Evolutionary conservation across 2,797 vertebrate genomes (phyloP), one percentile per base, ranked within the genome.

Genomic region (Spinus pinus): DNA sequence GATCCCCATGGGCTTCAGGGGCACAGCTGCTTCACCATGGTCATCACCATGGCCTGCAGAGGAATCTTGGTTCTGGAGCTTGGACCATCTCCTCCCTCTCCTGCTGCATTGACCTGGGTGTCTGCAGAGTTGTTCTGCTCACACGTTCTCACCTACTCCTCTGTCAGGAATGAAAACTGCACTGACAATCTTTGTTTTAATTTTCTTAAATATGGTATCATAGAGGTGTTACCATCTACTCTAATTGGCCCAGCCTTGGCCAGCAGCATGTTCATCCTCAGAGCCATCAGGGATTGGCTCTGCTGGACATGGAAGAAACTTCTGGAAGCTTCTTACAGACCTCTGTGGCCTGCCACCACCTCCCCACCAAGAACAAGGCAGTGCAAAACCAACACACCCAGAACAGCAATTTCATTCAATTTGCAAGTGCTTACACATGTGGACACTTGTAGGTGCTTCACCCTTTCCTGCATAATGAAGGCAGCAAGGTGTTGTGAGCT

Each of bases 21-120:
- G 35, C 25, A 69, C 46, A 35, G 16, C 31, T 69, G 3, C 31
- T 1, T 35, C 46, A 14, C 25, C 31, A 20, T 13, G 37, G 25
- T 3, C 24, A 39, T 20, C 56, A 61, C 79, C 66, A 82, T 0
- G 0, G n/a, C 9, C 57, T 54, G 80, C 67, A n/a, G 28, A 7
- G 41, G 8, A 64, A 72, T n/a, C 30, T 41, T 2, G 0, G 42
- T 42, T 72, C 49, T 3, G 4, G 23, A 0, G 0, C 12, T 2
- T 39, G 24, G 12, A 24, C 1, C 30, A 33, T 6, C 7, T 41
- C 81, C 30, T 64, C 0, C 7, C 30, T 1, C 23, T 54, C 15
- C 24, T 54, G 23, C 67, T 47, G 1, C 42, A 21, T 2, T 30
- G 5, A 64, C 10, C 42, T 73, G 6, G 10, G 30, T 46, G 41